Evolutionary conservation across 2,797 vertebrate genomes (phyloP).

Genomic region (Lagocephalus sceleratus): DNA sequence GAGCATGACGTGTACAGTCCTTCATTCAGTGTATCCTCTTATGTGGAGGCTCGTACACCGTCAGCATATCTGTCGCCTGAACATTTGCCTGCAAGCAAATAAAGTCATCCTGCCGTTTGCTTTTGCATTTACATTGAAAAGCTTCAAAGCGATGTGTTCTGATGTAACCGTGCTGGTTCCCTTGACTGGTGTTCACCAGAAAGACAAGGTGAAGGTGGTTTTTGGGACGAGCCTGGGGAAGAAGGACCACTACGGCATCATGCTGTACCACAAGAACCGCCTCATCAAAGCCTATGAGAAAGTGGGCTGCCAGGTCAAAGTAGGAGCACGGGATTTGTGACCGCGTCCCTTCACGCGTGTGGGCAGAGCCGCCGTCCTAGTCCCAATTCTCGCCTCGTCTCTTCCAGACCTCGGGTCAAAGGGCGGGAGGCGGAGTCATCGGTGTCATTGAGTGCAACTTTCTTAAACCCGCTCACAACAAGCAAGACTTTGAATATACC

Average conservation of each 20-base stretch:
- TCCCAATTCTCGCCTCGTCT: neutral
- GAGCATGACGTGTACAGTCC: constrained; percentile 83
- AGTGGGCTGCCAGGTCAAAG: constrained; percentile 83
- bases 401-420: constrained; percentile 46
- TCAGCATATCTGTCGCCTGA: neutral
- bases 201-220: constrained; percentile 81
- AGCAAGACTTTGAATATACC: constrained; percentile 86
- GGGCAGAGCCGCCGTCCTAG: neutral
- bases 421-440: constrained; percentile 78
- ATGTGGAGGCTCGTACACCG: neutral
- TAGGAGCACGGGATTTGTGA: constrained; percentile 15
- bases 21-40: constrained; percentile 79
- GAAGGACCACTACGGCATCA: constrained; percentile 77
- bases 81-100: too few species aligned
- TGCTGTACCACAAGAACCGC: constrained; percentile 85
- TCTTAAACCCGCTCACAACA: constrained; percentile 82
- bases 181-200: constrained; percentile 68
- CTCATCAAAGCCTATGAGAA: constrained; percentile 84
- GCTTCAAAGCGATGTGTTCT: too few species aligned
- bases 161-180: constrained; percentile 7
- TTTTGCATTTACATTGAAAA: too few species aligned
- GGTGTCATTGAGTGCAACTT: constrained; percentile 85
- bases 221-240: constrained; percentile 80
- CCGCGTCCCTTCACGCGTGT: neutral
- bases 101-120: too few species aligned